Evolutionary conservation across 2,113 vertebrate genomes (phyloP).

Genomic region (Rhinolophus sinicus): DNA sequence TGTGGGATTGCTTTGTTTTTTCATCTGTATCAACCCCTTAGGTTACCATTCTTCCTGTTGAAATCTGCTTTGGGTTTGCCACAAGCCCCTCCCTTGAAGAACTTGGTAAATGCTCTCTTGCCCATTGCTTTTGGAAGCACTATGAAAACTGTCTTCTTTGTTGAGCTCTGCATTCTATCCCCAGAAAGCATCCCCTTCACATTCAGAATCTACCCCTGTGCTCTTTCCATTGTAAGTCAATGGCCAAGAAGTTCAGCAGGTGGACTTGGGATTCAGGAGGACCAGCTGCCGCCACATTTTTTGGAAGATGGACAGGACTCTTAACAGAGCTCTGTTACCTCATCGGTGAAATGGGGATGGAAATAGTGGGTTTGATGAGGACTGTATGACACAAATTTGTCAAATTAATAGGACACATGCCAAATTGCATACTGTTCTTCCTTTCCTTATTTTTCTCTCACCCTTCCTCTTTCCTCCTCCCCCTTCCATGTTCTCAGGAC

Average conservation of each 20-base stretch:
- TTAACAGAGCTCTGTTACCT: neutral
- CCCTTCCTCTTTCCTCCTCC: neutral
- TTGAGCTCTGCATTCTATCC: neutral
- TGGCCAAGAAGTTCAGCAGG: accelerated
- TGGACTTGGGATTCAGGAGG: neutral
- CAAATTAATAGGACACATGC: neutral
- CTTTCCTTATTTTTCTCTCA: too few species aligned
- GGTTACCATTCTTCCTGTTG: neutral
- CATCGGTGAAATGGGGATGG: neutral
- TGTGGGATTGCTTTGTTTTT: neutral
- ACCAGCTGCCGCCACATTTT: neutral
- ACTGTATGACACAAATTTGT: neutral
- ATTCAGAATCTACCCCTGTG: neutral
- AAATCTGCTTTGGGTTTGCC: neutral
- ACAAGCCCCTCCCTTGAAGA: neutral
- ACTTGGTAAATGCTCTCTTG: neutral
- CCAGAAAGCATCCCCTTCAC: accelerated
- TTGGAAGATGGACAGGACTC: accelerated
- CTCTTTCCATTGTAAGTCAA: neutral
- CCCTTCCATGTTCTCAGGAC: neutral
- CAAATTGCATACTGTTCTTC: neutral
- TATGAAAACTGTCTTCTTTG: too few species aligned
- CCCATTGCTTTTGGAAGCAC: neutral
- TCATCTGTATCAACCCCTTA: neutral
- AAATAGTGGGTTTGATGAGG: neutral